Evolutionary conservation across 2,113 vertebrate genomes (phyloP), one percentile per base, ranked within the genome.

Genomic region (Terrapene triunguis): DNA sequence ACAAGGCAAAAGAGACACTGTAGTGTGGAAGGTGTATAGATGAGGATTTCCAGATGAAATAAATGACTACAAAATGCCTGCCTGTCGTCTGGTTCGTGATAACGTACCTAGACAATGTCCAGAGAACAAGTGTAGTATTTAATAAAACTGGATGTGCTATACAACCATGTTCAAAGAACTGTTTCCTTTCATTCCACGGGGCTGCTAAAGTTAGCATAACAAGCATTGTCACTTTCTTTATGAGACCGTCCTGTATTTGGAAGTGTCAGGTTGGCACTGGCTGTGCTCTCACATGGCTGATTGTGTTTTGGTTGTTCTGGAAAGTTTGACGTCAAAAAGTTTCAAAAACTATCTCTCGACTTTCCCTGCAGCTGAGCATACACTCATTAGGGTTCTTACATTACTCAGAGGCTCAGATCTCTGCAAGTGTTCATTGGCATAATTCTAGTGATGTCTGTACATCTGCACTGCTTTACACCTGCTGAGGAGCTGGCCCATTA

Each of bases 11-110:
- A 50, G 50, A 50, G 50, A 50, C 13, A 50, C 51, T 53, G 51
- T 44, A 72, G 51, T 50, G 42, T 0, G 0, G 25, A 80, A 88
- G 7, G 21, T 53, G 80, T 8, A 48, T 38, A 53, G 5, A 32
- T 4, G 80, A 57, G 25, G 55, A 42, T n/a, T 86, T 88, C 59
- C 47, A n/a, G 29, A 7, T 80, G 65, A 82, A 79, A n/a, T 44
- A 83, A 83, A 14, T 57, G 44, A 32, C 42, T 32, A 24, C 51
- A 88, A 57, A 82, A 38, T 9, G 2, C 10, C 10, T 55, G 9
- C 51, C 55, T 69, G 76, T 57, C 2, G 16, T 22, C 80, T 81
- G 42, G 42, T 81, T 53, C 76, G 12, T 10, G 32, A 65, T 84
- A 72, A 10, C 8, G 2, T 25, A 44, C 5, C 1, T 44, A 29